Evolutionary conservation across 2,113 vertebrate species (phyloP), one percentile per base, ranked within the genome.

Genomic region (Lepidothrix coronata): DNA sequence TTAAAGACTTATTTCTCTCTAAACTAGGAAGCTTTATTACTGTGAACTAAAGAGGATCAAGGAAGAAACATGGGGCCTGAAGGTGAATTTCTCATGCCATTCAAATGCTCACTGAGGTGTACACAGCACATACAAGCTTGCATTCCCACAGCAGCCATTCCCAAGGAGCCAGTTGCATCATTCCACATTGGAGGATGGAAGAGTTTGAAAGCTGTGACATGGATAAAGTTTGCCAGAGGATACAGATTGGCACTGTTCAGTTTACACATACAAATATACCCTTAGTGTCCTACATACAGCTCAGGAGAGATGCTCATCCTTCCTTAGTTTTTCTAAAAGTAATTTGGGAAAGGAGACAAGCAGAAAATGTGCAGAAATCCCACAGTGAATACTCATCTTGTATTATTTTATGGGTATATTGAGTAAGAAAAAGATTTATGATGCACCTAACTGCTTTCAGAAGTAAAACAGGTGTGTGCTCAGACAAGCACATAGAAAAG

Each of bases 221-320:
- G 18, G 52, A 58, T 63, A 37, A 67, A 55, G 12, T 59, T 68
- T 96, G 4, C 14, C 27, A 79, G 44, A 88, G 25, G 24, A 70
- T 52, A 28, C 0, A 0, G 9, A 15, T 5, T 22, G 49, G 4
- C 12, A 39, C 3, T 52, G 35, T 35, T 91, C 24, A 59, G 35
- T 79, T 79, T 68, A 27, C 23, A 52, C 6, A 14, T 13, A 35
- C 9, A 75, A 55, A 59, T 52, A 71, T 8, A 37, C 4, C 14
- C 27, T 31, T 51, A 33, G 65, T 51, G 52, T 62, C 43, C 28
- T 48, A 84, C 6, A 46, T 30, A 46, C 1, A 27, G 27, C 25
- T 77, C 39, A 55, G 17, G 23, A 30, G 35, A 78, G 43, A 81
- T 41, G 43, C 4, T 77, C 9, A 31, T 8, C 18, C 73, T 80